Evolutionary conservation across 2,797 vertebrate species (phyloP).

Genomic region (Lagodon rhomboides): DNA sequence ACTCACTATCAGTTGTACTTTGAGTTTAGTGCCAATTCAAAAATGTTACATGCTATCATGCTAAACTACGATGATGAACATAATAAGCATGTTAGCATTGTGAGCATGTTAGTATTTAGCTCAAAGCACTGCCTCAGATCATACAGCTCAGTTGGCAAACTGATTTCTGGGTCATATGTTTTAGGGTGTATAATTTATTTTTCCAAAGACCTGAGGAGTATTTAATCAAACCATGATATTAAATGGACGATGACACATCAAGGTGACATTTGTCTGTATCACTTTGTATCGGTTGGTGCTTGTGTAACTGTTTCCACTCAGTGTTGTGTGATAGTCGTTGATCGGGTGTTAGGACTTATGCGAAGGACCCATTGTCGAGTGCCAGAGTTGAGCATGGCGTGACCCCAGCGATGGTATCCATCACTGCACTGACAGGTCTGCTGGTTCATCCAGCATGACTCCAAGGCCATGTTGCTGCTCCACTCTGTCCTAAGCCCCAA

Average conservation of each 20-base stretch:
- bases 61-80: too few species aligned
- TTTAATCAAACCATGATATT: neutral
- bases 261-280: conserved; percentile 34
- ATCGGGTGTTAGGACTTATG: conserved; percentile 70
- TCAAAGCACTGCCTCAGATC: neutral
- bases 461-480: conserved; percentile 79
- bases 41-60: too few species aligned
- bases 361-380: conserved; percentile 54
- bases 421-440: conserved; percentile 78
- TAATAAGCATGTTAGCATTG: neutral
- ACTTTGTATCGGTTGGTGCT: conserved; percentile 11
- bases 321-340: conserved; percentile 38
- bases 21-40: too few species aligned
- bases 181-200: neutral
- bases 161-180: neutral
- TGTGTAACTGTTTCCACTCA: conserved; percentile 56
- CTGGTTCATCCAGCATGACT: conserved; percentile 72
- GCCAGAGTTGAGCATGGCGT: conserved; percentile 49
- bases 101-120: neutral
- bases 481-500: conserved; percentile 75
- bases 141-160: neutral
- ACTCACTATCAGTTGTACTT: too few species aligned
- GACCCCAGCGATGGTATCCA: conserved; percentile 76
- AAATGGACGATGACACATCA: conserved; percentile 10
- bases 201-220: neutral